Evolutionary conservation across 2,113 vertebrate genomes (phyloP).

Genomic region (Recurvirostra avosetta): DNA sequence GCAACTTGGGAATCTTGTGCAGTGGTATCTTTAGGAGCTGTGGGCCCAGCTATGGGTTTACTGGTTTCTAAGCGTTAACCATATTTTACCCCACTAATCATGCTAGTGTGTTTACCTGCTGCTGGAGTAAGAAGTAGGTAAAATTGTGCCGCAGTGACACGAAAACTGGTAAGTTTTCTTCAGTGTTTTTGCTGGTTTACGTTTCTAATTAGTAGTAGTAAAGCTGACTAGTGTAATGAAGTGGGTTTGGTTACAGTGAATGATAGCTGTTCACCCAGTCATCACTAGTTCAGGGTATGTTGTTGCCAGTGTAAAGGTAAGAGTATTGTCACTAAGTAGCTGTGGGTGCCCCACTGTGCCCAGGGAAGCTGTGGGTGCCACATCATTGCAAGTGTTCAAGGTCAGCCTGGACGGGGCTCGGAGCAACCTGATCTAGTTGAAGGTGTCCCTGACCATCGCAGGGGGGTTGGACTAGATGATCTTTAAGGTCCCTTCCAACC

Average conservation of each 20-base stretch:
- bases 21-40: not conserved
- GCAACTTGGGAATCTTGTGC: rapidly evolving
- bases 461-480: not conserved
- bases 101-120: not conserved
- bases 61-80: not conserved
- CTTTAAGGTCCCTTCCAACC: not conserved
- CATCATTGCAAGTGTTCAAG: rapidly evolving
- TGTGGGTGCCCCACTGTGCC: not conserved
- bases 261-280: not conserved
- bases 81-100: rapidly evolving
- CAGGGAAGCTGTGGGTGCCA: not conserved
- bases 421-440: not conserved
- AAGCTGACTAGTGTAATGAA: not conserved
- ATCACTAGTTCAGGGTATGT: too few relatives aligned
- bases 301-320: not conserved
- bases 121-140: not conserved
- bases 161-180: not conserved
- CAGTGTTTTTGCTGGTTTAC: not conserved
- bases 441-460: not conserved
- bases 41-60: not conserved
- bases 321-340: not conserved
- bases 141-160: not conserved
- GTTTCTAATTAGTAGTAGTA: not conserved
- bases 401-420: not conserved
- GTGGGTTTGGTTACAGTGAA: not conserved